A percentile compares a stretch with the other conserved stretches of the same genome.
These are phyloP conservation scores for Aphelocoma californica DNA, from an alignment of 2,797 vertebrate genomes.

Conservation along the genomic window DNA sequence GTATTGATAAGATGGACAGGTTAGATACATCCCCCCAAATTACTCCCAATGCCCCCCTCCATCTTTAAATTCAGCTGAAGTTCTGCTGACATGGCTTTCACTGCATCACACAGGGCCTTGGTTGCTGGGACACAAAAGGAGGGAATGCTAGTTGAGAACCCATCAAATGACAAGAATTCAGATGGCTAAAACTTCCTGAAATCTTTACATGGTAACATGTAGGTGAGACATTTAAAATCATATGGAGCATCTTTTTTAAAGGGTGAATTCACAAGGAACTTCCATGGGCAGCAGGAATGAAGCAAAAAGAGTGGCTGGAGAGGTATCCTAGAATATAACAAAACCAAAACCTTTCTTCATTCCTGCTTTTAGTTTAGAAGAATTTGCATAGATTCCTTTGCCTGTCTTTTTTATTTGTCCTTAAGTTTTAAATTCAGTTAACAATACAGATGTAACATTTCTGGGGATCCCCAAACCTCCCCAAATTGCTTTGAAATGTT, in stretches of 20 bases:
- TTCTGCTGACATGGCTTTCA: not conserved
- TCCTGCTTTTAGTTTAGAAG: not conserved
- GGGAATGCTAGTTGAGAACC: not conserved
- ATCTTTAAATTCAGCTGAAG: not conserved
- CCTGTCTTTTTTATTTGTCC: not conserved
- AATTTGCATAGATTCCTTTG: not conserved
- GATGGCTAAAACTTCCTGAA: not conserved
- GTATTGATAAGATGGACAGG: not conserved
- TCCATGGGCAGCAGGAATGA: not conserved
- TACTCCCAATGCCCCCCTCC: not conserved
- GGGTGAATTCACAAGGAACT: not conserved
- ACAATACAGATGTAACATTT: not conserved
- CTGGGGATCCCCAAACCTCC: not conserved
- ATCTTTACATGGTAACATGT: not conserved
- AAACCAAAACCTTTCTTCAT: not conserved
- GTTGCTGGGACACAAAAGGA: not conserved
- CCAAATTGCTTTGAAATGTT: not conserved
- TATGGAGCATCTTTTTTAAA: not conserved
- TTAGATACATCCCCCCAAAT: not conserved
- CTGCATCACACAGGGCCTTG: not conserved
- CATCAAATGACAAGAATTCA: not conserved
- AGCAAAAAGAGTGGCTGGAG: not conserved
- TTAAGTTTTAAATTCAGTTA: not conserved
- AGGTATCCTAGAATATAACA: not conserved
- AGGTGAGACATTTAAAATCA: not conserved